Base-by-base conservation (phyloP, 2,888 invertebrate species). In the Eudasyphora cyanicolor region DNA sequence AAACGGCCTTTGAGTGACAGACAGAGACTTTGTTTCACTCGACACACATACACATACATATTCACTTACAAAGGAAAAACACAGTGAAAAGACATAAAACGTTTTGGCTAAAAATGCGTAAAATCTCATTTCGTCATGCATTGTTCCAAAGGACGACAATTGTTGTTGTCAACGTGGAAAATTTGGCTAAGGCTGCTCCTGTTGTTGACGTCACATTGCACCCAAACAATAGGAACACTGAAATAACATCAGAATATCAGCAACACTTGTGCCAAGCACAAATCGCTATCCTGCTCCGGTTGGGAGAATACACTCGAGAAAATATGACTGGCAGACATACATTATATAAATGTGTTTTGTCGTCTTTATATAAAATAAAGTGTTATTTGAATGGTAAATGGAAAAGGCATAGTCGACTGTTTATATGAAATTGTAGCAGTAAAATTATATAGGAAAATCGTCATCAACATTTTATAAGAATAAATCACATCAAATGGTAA, bases 61-160 rank as follows among this genome's bases (percentile, higher is more conserved):
- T n/a, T n/a, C n/a, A n/a, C n/a, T n/a, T n/a, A n/a, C n/a, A n/a
- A n/a, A 64, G 69, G 27, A 29, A 29, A 71, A 57, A 76, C 51
- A 71, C 19, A 64, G 17, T 45, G 49, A 24, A 76, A 21, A 38
- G 14, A 76, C 84, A 81, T 79, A 76, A 81, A 81, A 84, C 84
- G 81, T 79, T 84, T 78, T 84, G 78, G 32, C 79, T 84, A 85
- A 90, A 91, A 89, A 88, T 88, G 90, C 91, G 89, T 89, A 90
- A 91, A 91, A 91, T 91, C 86, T 87, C 87, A 86, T 90, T 92
- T 92, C 89, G 92, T 89, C 89, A 90, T 88, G 89, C 89, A 89
- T 91, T 91, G 90, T 91, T 91, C 88, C 84, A 86, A 87, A 84
- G 81, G 87, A 87, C 87, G 86, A 85, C 87, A 87, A 86, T 85